Conservation (phyloP, 2,888 invertebrate species). For the Drosophila aldrichi region DNA sequence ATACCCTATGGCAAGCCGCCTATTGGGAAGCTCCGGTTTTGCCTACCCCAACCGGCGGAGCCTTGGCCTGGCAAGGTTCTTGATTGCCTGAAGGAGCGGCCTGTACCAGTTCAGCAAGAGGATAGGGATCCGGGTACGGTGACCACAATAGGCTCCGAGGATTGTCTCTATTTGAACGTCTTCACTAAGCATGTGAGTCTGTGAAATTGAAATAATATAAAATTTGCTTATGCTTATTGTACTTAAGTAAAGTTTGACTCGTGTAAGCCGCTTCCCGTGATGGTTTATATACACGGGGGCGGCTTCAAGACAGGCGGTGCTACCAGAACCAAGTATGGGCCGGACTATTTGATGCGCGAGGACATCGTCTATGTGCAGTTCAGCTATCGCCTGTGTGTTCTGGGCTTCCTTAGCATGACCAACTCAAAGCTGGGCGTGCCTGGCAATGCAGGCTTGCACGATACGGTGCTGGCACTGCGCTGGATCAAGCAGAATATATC, state of each 20-base stretch:
- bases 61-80: constrained; percentile 83
- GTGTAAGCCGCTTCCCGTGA: constrained; percentile 75
- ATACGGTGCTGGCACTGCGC: constrained; percentile 86
- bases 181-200: constrained; percentile 71
- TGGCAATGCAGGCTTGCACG: constrained; percentile 86
- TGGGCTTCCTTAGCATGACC: constrained; percentile 85
- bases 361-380: constrained; percentile 85
- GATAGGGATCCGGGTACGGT: constrained; percentile 31
- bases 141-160: constrained; percentile 68
- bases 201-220: not conserved
- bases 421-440: constrained; percentile 85
- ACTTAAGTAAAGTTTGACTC: constrained; percentile 49
- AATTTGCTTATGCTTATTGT: constrained; percentile 1
- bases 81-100: constrained; percentile 51
- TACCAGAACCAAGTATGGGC: constrained; percentile 79
- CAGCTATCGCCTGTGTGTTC: constrained; percentile 86
- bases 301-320: constrained; percentile 85
- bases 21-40: constrained; percentile 69
- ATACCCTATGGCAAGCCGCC: constrained; percentile 80
- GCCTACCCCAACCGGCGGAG: constrained; percentile 79
- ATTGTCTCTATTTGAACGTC: constrained; percentile 79
- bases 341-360: constrained; percentile 85
- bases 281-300: constrained; percentile 86
- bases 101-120: constrained; percentile 64
- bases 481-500: constrained; percentile 86